Base-by-base conservation (phyloP, 1,140 invertebrate species). In the Glossosoma conforme region DNA sequence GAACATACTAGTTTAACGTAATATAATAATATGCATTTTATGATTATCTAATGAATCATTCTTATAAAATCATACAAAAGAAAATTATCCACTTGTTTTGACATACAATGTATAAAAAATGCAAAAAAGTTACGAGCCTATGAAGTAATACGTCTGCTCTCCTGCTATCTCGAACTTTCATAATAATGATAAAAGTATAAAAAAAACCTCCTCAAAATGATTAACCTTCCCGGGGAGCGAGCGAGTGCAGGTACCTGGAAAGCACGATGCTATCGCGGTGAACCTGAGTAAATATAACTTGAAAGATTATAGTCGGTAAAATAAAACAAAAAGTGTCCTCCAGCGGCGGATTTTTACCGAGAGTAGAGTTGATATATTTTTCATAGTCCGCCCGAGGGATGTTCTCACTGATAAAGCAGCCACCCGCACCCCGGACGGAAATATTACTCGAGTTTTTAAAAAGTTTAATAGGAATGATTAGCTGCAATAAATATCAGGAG, bases 391-490 rank as follows among this genome's bases (percentile, higher is more conserved):
- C 36, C 36, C 36, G 14, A 18, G 36, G 36, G 10, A 33, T 13
- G n/a, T 11, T 13, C 32, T 13, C 4, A 33, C 36, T 18, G n/a
- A 38, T 13, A 5, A 10, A 38, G 8, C 36, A 18, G 17, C 17
- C n/a, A 33, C n/a, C 32, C 32, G 3, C 3, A 3, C 3, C 3
- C 32, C 25, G 40, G 42, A 37, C 38, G 42, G 20, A 52, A 45
- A 45, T 44, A 45, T 44, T 44, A 42, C 41, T 28, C 33, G 49
- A 44, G 41, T 52, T 54, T 58, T 51, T 40, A 58, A 58, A 54
- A 58, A 58, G 56, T 58, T 58, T 58, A 58, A 58, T 53, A 48
- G 52, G 48, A 58, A 54, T 58, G 56, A 58, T 58, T 58, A 58
- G 52, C 52, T 52, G 56, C 52, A 54, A 58, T 58, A 58, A 58